A percentile compares a stretch with the other conserved stretches of the same genome.
These are phyloP conservation scores for Dipodomys merriami DNA, from an alignment of 2,113 vertebrate species.

Conservation along the genomic window DNA sequence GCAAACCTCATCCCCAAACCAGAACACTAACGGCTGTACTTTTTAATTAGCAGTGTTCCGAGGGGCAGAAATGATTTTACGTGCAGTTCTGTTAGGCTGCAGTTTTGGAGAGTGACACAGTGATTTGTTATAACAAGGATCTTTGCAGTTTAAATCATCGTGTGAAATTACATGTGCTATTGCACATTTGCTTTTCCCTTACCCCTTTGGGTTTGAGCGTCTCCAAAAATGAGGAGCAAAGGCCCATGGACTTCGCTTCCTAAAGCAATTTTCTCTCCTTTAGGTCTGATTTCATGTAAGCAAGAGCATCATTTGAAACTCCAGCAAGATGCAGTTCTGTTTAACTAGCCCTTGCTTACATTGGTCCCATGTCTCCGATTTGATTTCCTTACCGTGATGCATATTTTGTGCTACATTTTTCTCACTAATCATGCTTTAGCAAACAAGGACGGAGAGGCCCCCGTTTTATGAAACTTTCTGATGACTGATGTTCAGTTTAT, in stretches of 20 bases:
- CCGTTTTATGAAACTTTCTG: constrained; percentile 85
- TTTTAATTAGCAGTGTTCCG: constrained; percentile 84
- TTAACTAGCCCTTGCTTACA: constrained; percentile 64
- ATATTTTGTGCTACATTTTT: constrained; percentile 49
- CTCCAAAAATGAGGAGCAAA: constrained; percentile 65
- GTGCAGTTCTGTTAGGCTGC: constrained; percentile 80
- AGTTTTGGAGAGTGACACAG: constrained; percentile 86
- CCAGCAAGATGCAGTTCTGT: constrained; percentile 67
- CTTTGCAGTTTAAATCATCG: constrained; percentile 84
- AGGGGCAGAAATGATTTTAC: constrained; percentile 81
- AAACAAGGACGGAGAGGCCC: constrained; percentile 76
- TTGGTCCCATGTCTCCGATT: constrained; percentile 75
- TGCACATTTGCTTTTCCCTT: constrained; percentile 76
- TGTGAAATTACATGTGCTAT: constrained; percentile 80
- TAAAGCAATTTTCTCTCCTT: constrained; percentile 78
- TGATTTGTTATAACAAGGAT: constrained; percentile 86
- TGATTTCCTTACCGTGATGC: constrained; percentile 46
- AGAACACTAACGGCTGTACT: constrained; percentile 77
- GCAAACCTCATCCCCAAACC: constrained; percentile 75
- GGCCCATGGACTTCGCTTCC: constrained; percentile 68
- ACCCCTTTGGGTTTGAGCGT: constrained; percentile 78
- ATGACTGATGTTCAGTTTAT: constrained; percentile 86
- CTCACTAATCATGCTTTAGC: constrained; percentile 75
- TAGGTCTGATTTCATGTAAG: constrained; percentile 76
- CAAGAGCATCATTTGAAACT: constrained; percentile 54